Base-by-base conservation (phyloP, 2,113 vertebrate genomes). In the Sylvicapra grimmia region DNA sequence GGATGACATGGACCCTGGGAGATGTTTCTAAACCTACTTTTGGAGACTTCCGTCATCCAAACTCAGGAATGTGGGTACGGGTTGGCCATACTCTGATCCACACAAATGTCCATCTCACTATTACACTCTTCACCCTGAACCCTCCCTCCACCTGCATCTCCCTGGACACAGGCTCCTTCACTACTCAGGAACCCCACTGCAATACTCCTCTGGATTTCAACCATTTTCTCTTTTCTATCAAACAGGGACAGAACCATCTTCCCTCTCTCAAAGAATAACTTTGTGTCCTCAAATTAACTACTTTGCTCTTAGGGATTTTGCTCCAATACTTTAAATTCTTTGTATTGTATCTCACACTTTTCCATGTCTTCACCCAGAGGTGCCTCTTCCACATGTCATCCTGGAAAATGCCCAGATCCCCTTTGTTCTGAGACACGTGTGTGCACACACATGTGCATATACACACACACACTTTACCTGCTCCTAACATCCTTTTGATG, bases 381-480 rank as follows among this genome's bases (percentile, higher is more conserved):
- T 36, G 1, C 29, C 80, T 25, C 11, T 63, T 91, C 25, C 40
- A 96, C 6, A 90, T 2, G 8, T 90, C 56, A 90, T 77, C 51
- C 49, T n/a, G 51, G 31, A 49, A 59, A 77, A 90, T 53, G 15
- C 31, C 79, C 44, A 85, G 63, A 80, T 16, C 5, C 11, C 44
- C 59, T 79, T 84, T 31, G 40, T 25, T 87, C 51, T 89, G n/a
- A 65, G 13, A 86, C 25, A 86, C 0, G 4, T 11, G n/a, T 11
- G 2, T 23, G n/a, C 18, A 40, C 68, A 36, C 4, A 10, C 4
- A 11, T 21, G 33, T 1, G 16, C 4, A 23, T 2, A 23, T 2
- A 23, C 54, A 51, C 11, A 12, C 65, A 31, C 29, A 2, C 36
- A 19, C 23, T 21, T 68, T 44, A 44, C 23, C 56, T 88, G 80